phyloP scores from a whole-genome alignment of 2,113 vertebrate species.

The Phalacrocorax aristotelis region DNA sequence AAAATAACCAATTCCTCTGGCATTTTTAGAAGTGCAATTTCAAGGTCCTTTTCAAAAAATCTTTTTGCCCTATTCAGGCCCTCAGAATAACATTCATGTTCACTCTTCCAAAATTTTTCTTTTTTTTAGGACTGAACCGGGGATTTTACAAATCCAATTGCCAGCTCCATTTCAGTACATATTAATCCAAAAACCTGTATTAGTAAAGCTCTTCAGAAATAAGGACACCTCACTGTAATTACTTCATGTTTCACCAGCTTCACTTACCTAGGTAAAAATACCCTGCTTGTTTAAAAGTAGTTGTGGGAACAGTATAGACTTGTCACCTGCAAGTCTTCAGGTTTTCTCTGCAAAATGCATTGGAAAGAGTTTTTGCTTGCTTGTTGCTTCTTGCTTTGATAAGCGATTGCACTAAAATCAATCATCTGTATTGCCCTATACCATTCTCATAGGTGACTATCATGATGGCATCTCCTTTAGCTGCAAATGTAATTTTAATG shows the following conservation, averaged over 20 bases:
- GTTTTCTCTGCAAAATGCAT: background rate
- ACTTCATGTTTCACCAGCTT: background rate
- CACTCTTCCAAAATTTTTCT: background rate
- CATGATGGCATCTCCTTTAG: background rate
- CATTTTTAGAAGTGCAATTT: conserved; percentile 22
- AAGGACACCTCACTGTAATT: background rate
- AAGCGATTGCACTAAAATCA: background rate
- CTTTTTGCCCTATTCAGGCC: background rate
- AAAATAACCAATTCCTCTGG: conserved; percentile 26
- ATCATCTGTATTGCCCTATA: background rate
- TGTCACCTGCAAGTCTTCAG: background rate
- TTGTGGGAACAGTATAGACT: background rate
- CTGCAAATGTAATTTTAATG: background rate
- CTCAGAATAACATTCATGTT: background rate
- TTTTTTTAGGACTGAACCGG: background rate
- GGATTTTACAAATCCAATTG: background rate
- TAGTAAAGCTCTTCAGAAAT: background rate
- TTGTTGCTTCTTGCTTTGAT: background rate
- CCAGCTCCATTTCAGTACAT: background rate
- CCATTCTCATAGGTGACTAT: background rate
- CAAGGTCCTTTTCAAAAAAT: background rate
- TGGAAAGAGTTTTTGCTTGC: background rate
- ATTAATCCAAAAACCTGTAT: background rate
- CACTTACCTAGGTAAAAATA: background rate
- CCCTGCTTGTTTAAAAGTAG: background rate